Conservation (phyloP, 2,797 vertebrate genomes). For the Oryzias dopingdopingensis region DNA sequence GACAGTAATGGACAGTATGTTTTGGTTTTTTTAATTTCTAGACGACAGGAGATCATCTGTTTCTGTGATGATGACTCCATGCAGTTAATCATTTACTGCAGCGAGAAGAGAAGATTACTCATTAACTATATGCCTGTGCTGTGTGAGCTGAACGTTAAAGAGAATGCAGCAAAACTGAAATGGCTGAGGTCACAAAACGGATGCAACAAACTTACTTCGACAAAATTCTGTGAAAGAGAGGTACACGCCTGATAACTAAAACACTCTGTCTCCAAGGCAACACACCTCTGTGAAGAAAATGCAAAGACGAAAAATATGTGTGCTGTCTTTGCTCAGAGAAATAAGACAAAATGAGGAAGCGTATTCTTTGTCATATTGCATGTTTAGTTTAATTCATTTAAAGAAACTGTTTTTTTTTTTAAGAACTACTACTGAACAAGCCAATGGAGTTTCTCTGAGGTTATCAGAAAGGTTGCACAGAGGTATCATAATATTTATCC, state of each 20-base stretch:
- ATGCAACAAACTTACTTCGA: slow-evolving; percentile 37
- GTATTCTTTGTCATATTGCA: neutral
- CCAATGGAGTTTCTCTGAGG: neutral
- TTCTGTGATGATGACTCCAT: slow-evolving; percentile 12
- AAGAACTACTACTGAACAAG: neutral
- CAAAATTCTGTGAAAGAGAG: slow-evolving; percentile 49
- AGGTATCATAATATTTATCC: slow-evolving; percentile 44
- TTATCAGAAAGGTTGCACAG: slow-evolving; percentile 16
- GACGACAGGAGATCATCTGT: slow-evolving; percentile 2
- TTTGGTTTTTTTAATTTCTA: slow-evolving; percentile 3
- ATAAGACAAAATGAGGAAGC: slow-evolving; percentile 5
- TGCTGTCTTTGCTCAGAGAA: slow-evolving; percentile 12
- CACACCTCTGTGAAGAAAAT: slow-evolving; percentile 47
- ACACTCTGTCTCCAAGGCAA: slow-evolving; percentile 58
- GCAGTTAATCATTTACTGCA: slow-evolving; percentile 19
- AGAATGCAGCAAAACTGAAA: slow-evolving; percentile 4
- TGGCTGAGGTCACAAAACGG: slow-evolving; percentile 37
- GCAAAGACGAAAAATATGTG: slow-evolving; percentile 26
- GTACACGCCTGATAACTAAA: slow-evolving; percentile 46
- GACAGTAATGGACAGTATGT: too few species aligned
- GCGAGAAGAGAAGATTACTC: neutral
- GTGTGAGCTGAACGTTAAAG: slow-evolving; percentile 3
- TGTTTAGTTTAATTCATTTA: too few species aligned
- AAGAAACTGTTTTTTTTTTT: too few species aligned
- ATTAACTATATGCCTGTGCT: neutral